phyloP scores from a whole-genome alignment of 2,113 vertebrate species.

The Eretmochelys imbricata region DNA sequence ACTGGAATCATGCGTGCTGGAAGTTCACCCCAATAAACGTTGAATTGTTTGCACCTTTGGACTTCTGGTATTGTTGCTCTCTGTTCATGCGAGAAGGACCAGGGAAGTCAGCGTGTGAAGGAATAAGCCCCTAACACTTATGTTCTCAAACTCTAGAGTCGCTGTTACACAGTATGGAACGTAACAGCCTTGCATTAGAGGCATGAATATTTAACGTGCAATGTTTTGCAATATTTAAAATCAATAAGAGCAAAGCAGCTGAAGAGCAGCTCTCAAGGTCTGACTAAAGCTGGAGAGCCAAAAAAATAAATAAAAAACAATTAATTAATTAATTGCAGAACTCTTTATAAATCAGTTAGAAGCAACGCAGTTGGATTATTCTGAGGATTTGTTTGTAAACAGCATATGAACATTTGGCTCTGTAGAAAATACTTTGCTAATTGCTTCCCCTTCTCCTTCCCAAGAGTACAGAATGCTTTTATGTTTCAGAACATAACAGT shows the following conservation, averaged over 20 bases:
- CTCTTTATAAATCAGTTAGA: background rate
- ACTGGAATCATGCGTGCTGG: too few species aligned
- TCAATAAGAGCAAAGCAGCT: background rate
- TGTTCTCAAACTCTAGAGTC: background rate
- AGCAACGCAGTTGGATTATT: background rate
- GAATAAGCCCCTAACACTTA: too few species aligned
- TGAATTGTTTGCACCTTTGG: too few species aligned
- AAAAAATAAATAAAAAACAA: background rate
- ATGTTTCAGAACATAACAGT: background rate
- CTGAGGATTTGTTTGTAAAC: background rate
- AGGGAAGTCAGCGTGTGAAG: too few species aligned
- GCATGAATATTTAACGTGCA: constrained; percentile 47
- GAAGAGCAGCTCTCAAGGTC: background rate
- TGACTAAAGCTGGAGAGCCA: constrained; percentile 14
- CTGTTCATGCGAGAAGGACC: too few species aligned
- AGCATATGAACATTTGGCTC: background rate
- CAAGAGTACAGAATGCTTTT: background rate
- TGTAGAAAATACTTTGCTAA: background rate
- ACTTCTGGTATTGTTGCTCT: too few species aligned
- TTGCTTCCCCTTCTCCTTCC: background rate
- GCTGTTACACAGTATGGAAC: background rate
- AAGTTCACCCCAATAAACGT: too few species aligned
- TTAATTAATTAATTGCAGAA: background rate
- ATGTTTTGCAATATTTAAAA: constrained; percentile 36
- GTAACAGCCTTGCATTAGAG: background rate